Conservation (phyloP, 2,113 vertebrate genomes). For the Psittacus erithacus region DNA sequence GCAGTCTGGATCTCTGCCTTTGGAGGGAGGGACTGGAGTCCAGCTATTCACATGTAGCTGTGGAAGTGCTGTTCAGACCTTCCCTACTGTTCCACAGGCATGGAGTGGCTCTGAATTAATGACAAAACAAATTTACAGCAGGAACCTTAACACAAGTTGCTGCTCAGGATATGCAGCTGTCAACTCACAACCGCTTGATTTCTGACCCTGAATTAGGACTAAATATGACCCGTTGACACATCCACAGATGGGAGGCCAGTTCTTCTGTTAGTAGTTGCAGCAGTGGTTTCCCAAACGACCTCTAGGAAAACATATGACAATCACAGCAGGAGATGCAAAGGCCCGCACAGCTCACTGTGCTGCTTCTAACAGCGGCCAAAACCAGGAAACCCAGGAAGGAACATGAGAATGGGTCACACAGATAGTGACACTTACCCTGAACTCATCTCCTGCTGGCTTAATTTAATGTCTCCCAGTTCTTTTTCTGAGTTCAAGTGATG, state of each 20-base stretch:
- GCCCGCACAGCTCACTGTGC: neutral
- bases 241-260: neutral
- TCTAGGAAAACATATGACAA: neutral
- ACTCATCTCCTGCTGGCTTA: neutral
- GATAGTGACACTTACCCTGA: neutral
- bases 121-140: neutral
- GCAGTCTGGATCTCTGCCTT: neutral
- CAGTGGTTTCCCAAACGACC: neutral
- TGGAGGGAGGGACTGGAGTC: neutral
- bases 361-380: neutral
- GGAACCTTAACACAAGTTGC: neutral
- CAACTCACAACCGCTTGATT: neutral
- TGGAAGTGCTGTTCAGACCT: neutral
- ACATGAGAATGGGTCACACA: accelerated
- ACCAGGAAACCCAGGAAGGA: neutral
- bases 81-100: accelerated
- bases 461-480: neutral
- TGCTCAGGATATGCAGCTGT: neutral
- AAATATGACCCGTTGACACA: neutral
- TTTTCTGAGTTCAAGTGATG: neutral
- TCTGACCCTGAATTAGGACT: neutral
- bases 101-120: neutral
- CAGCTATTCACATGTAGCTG: neutral
- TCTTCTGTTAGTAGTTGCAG: neutral
- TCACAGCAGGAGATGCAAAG: neutral